Conservation (phyloP, 1,140 invertebrate genomes). For the Zaprionus capensis region DNA sequence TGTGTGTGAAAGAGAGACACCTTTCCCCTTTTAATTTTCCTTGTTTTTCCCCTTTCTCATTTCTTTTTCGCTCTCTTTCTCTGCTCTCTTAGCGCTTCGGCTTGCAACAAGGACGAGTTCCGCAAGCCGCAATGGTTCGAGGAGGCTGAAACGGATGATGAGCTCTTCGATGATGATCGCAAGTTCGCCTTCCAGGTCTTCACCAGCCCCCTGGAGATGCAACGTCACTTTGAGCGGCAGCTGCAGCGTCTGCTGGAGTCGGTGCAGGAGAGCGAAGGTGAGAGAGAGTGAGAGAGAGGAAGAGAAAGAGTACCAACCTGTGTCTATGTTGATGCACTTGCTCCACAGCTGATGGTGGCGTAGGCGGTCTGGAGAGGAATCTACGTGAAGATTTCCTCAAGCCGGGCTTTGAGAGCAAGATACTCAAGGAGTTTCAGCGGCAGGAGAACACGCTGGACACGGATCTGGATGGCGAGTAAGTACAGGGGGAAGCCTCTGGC, state of each 20-base stretch:
- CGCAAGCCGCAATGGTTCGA: slow-evolving; percentile 83
- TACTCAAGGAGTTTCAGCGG: slow-evolving; percentile 73
- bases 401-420: slow-evolving; percentile 77
- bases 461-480: slow-evolving; percentile 84
- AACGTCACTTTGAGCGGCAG: slow-evolving; percentile 85
- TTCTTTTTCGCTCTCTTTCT: background rate
- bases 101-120: slow-evolving; percentile 79
- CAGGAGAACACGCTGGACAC: slow-evolving; percentile 65
- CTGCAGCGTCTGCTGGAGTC: slow-evolving; percentile 83
- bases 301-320: background rate
- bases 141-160: slow-evolving; percentile 82
- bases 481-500: too few relatives aligned
- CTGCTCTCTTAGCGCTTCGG: slow-evolving; percentile 40
- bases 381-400: slow-evolving; percentile 78
- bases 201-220: slow-evolving; percentile 84
- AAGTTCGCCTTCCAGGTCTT: slow-evolving; percentile 84
- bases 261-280: slow-evolving; percentile 77
- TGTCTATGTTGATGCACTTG: background rate
- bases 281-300: background rate
- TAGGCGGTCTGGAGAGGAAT: slow-evolving; percentile 61
- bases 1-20: background rate
- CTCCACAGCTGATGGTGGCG: background rate
- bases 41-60: background rate
- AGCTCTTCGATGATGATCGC: slow-evolving; percentile 82
- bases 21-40: slow-evolving; percentile 5